Evolutionary conservation across 2,797 vertebrate genomes (phyloP).

Genomic region (Denticeps clupeoides): DNA sequence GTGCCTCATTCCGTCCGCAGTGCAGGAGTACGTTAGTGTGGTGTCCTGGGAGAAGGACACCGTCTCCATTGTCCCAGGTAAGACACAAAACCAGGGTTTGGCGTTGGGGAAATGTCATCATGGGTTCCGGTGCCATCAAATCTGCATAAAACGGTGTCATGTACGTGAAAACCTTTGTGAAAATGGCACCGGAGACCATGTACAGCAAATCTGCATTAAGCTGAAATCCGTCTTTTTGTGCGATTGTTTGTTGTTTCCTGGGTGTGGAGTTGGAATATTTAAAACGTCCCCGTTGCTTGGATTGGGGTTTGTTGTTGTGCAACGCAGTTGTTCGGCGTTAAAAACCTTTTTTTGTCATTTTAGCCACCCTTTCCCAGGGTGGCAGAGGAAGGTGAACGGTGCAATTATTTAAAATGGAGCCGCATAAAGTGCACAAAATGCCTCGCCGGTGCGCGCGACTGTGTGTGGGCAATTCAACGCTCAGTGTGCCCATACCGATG

Average conservation of each 20-base stretch:
- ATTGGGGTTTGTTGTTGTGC: constrained; percentile 8
- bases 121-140: no score
- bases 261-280: no score
- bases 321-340: constrained; percentile 25
- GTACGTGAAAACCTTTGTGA: no score
- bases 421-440: constrained; percentile 35
- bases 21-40: constrained; percentile 97
- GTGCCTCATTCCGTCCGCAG: constrained; percentile 97
- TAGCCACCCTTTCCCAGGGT: constrained; percentile 24
- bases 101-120: constrained; percentile 38
- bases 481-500: no score
- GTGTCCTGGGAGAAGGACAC: constrained; percentile 99
- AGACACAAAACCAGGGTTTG: constrained; percentile 9
- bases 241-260: no score
- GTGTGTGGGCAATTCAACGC: constrained; percentile 16
- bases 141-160: no score
- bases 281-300: no score
- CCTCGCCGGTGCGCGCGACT: constrained; percentile 21
- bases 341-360: constrained; percentile 36
- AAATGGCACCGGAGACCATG: no score
- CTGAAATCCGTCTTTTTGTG: no score
- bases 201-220: no score
- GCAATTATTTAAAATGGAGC: constrained; percentile 44
- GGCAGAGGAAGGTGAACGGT: no score
- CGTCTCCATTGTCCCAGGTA: constrained; percentile 92